Evolutionary conservation across 2,113 vertebrate species (phyloP).

Genomic region (Nettapus auritus): DNA sequence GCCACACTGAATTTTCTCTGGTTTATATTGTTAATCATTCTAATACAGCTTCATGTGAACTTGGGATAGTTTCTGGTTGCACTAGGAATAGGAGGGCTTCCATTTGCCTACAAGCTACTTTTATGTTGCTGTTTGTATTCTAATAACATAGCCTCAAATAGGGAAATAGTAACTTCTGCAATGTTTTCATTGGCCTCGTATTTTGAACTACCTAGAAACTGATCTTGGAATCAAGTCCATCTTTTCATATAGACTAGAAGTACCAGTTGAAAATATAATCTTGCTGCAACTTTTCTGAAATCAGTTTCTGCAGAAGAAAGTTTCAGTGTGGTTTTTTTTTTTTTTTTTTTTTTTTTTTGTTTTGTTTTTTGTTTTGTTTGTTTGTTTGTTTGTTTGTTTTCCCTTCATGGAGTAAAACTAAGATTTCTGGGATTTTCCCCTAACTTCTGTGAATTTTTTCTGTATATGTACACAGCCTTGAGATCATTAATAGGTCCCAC

Average conservation of each 20-base stretch:
- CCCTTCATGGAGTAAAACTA: background rate
- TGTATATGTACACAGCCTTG: background rate
- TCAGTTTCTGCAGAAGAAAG: background rate
- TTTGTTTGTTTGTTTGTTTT: background rate
- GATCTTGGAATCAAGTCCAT: background rate
- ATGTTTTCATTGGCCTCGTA: background rate
- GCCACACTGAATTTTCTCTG: background rate
- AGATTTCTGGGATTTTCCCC: background rate
- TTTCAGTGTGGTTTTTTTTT: background rate
- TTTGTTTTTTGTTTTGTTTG: too few relatives aligned
- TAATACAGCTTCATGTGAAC: rapidly evolving
- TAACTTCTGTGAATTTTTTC: background rate
- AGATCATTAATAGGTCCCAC: background rate
- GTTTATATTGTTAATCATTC: background rate
- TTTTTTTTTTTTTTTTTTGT: background rate
- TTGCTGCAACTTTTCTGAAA: background rate
- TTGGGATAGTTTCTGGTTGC: background rate
- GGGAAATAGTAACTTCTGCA: background rate
- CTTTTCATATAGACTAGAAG: background rate
- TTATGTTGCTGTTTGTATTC: background rate
- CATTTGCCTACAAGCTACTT: background rate
- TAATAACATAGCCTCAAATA: background rate
- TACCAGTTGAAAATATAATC: background rate
- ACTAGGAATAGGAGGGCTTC: background rate
- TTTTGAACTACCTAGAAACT: background rate